phyloP scores from a whole-genome alignment of 64 coral and sea anemone genomes.

The Stichodactyla helianthus region DNA sequence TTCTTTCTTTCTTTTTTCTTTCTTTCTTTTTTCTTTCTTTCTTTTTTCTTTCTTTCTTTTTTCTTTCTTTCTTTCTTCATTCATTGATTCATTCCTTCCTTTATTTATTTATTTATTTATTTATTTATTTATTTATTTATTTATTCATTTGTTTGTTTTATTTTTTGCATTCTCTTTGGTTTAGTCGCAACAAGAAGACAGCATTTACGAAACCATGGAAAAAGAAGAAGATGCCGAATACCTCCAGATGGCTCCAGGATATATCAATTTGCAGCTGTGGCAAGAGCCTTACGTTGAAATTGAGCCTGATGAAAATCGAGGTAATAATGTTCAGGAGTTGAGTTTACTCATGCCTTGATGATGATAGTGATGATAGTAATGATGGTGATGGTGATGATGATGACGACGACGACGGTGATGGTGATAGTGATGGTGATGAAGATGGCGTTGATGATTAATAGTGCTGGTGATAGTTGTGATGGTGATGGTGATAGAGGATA shows the following conservation, averaged over 20 bases:
- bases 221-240: not conserved
- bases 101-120: too few relatives aligned
- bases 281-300: not conserved
- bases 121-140: not conserved
- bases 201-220: constrained; percentile 1
- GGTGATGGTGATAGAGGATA: too few relatives aligned
- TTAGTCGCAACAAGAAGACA: not conserved
- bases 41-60: too few relatives aligned
- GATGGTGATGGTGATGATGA: too few relatives aligned
- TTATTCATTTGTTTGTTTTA: not conserved
- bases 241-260: not conserved
- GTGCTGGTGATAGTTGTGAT: too few relatives aligned
- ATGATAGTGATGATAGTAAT: not conserved
- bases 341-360: not conserved
- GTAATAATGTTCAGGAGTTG: not conserved
- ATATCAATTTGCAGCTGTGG: constrained; percentile 1
- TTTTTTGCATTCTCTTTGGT: too few relatives aligned
- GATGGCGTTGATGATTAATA: too few relatives aligned
- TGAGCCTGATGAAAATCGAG: not conserved
- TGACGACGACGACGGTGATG: too few relatives aligned
- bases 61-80: not conserved
- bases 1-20: too few relatives aligned
- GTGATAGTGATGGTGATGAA: too few relatives aligned
- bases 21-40: too few relatives aligned
- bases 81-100: too few relatives aligned